phyloP scores from a whole-genome alignment of 2,113 vertebrate species.

The Vidua macroura region DNA sequence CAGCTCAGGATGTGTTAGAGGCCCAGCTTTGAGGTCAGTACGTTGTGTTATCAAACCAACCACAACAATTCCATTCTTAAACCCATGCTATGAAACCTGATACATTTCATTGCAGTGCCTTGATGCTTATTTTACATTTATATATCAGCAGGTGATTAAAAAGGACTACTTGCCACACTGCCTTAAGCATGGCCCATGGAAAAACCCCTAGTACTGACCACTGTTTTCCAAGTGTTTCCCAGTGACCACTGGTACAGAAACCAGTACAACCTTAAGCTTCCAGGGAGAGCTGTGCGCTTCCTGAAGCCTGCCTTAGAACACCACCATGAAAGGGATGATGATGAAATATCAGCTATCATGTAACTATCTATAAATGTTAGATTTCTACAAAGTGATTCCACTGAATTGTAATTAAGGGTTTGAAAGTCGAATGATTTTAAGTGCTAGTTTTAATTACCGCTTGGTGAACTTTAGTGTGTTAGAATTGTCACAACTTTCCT shows the following conservation, averaged over 20 bases:
- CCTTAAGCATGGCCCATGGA: not conserved
- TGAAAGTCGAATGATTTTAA: constrained; percentile 83
- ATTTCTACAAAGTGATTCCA: constrained; percentile 76
- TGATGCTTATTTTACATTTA: not conserved
- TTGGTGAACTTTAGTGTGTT: constrained; percentile 81
- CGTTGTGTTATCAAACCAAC: not conserved
- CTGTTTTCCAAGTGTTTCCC: not conserved
- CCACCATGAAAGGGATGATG: constrained; percentile 40
- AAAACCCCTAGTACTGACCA: not conserved
- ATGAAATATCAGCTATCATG: constrained; percentile 65
- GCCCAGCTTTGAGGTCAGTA: not conserved
- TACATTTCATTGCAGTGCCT: not conserved
- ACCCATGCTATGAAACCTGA: not conserved
- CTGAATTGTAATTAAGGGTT: constrained; percentile 79
- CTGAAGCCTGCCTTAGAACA: not conserved
- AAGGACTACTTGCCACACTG: not conserved
- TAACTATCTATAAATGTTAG: constrained; percentile 70
- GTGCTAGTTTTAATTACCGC: constrained; percentile 82
- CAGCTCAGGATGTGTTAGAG: not conserved
- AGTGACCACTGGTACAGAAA: not conserved
- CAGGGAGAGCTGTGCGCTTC: not conserved
- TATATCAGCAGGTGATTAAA: not conserved
- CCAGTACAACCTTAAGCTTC: not conserved
- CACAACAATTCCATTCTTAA: not conserved
- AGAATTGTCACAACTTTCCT: constrained; percentile 84